Percentiles rank a stretch among this genome's conserved stretches.
phyloP scores from a whole-genome alignment of 2,888 invertebrate species.

The Dryadula phaetusa region DNA sequence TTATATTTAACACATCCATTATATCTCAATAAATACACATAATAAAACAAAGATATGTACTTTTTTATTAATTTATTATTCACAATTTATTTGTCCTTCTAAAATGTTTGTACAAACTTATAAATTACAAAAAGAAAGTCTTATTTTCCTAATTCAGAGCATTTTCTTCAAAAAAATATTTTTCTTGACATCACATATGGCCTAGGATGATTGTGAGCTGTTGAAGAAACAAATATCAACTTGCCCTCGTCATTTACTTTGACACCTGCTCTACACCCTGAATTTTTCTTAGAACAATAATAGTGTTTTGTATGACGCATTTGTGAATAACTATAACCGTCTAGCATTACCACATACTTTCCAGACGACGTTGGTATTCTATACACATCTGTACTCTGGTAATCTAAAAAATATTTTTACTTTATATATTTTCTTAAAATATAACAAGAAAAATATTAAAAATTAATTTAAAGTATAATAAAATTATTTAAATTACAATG shows the following conservation, averaged over 20 bases:
- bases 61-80: too few species aligned
- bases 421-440: not conserved
- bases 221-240: slow-evolving; percentile 30
- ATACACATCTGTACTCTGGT: slow-evolving; percentile 19
- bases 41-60: too few species aligned
- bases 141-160: too few species aligned
- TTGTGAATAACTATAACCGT: slow-evolving; percentile 53
- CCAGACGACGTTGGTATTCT: slow-evolving; percentile 44
- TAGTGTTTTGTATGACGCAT: slow-evolving; percentile 46
- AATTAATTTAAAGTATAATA: slow-evolving; percentile 1
- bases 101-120: too few species aligned
- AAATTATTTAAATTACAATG: not conserved
- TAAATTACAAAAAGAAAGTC: too few species aligned
- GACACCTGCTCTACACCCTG: slow-evolving; percentile 52
- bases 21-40: too few species aligned
- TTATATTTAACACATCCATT: too few species aligned
- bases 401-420: slow-evolving; percentile 23
- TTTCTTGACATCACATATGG: slow-evolving; percentile 53
- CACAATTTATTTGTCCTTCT: too few species aligned
- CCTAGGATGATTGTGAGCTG: slow-evolving; percentile 52
- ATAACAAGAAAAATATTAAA: not conserved
- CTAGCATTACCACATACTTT: slow-evolving; percentile 50
- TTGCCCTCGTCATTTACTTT: slow-evolving; percentile 42
- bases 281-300: slow-evolving; percentile 55
- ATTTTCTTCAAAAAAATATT: too few species aligned